Evolutionary conservation across 2,888 invertebrate species (phyloP), one percentile per base, ranked within the genome.

Genomic region (Sinopyrophorus schimmeli): DNA sequence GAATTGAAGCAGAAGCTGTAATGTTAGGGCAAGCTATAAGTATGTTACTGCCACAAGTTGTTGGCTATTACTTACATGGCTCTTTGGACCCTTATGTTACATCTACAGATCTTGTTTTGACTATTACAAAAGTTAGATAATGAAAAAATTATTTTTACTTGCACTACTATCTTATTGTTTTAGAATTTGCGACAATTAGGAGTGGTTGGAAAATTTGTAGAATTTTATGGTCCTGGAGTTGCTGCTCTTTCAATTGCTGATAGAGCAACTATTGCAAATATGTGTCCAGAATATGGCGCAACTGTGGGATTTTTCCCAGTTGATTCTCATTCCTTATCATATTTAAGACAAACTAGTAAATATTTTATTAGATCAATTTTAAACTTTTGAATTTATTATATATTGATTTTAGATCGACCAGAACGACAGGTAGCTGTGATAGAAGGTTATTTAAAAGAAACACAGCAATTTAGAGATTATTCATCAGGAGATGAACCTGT

Each of bases 271-370:
- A 93, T 99, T 41, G 91, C 95, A 58, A 99, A 99, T 77, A 98
- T 99, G 98, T 96, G 95, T 67, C 98, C 98, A 0, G 93, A 94
- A 73, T 98, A 97, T 70, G 98, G 98, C 1, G 98, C 97, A 9
- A 98, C 97, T 0, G 88, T 94, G 53, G 96, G 92, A 0, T 94
- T 86, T 74, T 98, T 98, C 76, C 93, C 97, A 0, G 89, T 95
- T 0, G 97, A 97, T 75, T 73, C 79, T 16, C 76, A 81, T 17
- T 90, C 92, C 16, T 76, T 97, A 31, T 75, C 77, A n/a, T 97
- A 98, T 68, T 79, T 97, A 23, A 75, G 76, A 41, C 92, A 95
- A 74, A 92, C 92, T 55, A 89, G 91, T 87, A 71, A 71, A 71
- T 60, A 27, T 35, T 18, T 16, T 17, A 9, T 18, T 37, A 10